These are phyloP conservation scores for Dendrolimus kikuchii DNA, from an alignment of 1,140 invertebrate genomes.

Conservation along the genomic window DNA sequence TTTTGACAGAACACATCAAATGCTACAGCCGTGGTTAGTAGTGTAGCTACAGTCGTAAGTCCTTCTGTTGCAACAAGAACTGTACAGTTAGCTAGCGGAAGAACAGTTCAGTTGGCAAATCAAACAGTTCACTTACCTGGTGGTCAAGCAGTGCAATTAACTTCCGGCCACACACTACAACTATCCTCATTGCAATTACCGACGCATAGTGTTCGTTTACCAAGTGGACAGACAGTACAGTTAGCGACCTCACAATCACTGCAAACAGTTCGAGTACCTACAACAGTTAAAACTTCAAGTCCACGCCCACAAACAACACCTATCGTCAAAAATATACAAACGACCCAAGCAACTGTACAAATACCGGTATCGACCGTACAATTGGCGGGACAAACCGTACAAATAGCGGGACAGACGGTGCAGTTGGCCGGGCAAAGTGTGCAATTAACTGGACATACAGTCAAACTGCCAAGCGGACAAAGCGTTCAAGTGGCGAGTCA, in stretches of 20 bases:
- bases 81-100: slow-evolving; percentile 43
- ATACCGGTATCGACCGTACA: slow-evolving; percentile 55
- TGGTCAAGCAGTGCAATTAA: slow-evolving; percentile 43
- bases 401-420: slow-evolving; percentile 50
- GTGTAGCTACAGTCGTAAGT: slow-evolving; percentile 31
- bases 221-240: slow-evolving; percentile 56
- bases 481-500: slow-evolving; percentile 61
- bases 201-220: slow-evolving; percentile 45
- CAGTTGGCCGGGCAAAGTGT: slow-evolving; percentile 52
- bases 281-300: slow-evolving; percentile 26
- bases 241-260: slow-evolving; percentile 37
- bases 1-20: slow-evolving; percentile 30
- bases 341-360: slow-evolving; percentile 28
- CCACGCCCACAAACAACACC: slow-evolving; percentile 24
- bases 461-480: slow-evolving; percentile 56
- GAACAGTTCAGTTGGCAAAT: slow-evolving; percentile 42
- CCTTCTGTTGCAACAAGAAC: slow-evolving; percentile 36
- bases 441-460: slow-evolving; percentile 53
- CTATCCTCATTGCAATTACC: slow-evolving; percentile 44
- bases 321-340: slow-evolving; percentile 26
- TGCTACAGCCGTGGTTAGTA: slow-evolving; percentile 38
- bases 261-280: slow-evolving; percentile 32
- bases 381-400: slow-evolving; percentile 51
- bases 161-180: slow-evolving; percentile 41
- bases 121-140: slow-evolving; percentile 47